Conservation (phyloP, 2,888 invertebrate genomes). For the Ditula angustiorana region DNA sequence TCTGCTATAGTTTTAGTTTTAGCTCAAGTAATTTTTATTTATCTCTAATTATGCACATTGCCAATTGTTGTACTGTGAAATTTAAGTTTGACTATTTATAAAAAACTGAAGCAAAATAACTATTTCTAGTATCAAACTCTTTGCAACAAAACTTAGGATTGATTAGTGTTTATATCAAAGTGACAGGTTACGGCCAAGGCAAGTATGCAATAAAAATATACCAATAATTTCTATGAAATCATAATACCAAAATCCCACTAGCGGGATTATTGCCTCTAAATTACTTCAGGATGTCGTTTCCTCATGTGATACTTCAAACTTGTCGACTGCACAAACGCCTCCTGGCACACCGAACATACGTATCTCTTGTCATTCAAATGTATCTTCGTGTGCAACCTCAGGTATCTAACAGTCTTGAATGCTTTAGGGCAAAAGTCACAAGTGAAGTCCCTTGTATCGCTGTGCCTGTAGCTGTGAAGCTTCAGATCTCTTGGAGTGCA, state of each 20-base stretch:
- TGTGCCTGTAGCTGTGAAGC: slow-evolving; percentile 50
- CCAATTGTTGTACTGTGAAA: too few relatives aligned
- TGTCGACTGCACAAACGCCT: slow-evolving; percentile 59
- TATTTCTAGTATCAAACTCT: too few relatives aligned
- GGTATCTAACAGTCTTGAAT: slow-evolving; percentile 53
- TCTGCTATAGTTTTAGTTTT: too few relatives aligned
- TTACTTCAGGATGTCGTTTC: slow-evolving; percentile 52
- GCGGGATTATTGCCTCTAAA: neutral
- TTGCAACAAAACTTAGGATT: too few relatives aligned
- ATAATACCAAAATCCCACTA: too few relatives aligned
- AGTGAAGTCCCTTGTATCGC: slow-evolving; percentile 49
- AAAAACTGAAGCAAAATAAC: too few relatives aligned
- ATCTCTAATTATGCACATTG: too few relatives aligned
- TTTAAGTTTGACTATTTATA: too few relatives aligned
- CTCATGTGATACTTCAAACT: slow-evolving; percentile 57
- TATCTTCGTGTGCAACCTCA: slow-evolving; percentile 52
- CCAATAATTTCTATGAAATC: too few relatives aligned
- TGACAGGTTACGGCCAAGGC: too few relatives aligned
- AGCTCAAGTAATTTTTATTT: too few relatives aligned
- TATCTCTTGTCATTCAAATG: slow-evolving; percentile 56
- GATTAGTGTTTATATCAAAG: too few relatives aligned
- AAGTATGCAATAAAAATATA: neutral
- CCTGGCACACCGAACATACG: slow-evolving; percentile 54
- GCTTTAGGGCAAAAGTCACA: slow-evolving; percentile 60
- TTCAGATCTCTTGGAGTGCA: slow-evolving; percentile 42